phyloP scores from a whole-genome alignment of 2,888 invertebrate species.

The Sesia bembeciformis region DNA sequence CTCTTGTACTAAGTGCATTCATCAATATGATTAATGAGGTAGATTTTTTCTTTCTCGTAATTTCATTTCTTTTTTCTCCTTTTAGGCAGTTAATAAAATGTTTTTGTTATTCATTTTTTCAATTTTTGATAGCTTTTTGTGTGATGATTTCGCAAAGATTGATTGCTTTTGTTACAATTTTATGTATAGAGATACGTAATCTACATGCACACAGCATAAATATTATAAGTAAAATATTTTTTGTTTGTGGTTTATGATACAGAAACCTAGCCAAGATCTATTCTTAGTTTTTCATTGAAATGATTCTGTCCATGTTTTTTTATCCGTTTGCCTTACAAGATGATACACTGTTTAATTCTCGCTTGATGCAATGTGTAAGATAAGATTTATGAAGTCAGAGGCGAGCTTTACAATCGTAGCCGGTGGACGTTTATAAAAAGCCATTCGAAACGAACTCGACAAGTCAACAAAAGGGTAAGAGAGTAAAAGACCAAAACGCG shows the following conservation, averaged over 20 bases:
- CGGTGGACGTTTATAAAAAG: conserved; percentile 58
- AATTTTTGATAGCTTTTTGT: conserved; percentile 28
- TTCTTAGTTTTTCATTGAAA: conserved; percentile 3
- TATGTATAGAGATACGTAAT: no score
- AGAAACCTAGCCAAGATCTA: no score
- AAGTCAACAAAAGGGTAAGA: conserved; percentile 60
- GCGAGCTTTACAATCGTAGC: conserved; percentile 51
- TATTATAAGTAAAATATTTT: no score
- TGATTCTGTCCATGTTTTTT: conserved; percentile 25
- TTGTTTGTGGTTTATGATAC: no score
- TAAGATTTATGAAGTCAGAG: conserved; percentile 59
- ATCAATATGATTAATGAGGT: conserved; percentile 61
- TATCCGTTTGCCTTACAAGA: conserved; percentile 28
- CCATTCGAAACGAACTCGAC: conserved; percentile 54
- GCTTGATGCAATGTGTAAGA: conserved; percentile 52
- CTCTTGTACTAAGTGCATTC: conserved; percentile 44
- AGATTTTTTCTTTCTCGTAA: conserved; percentile 32
- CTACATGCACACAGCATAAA: no score
- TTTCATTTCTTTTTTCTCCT: conserved; percentile 35
- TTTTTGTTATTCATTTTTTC: conserved; percentile 27
- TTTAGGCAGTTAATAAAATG: conserved; percentile 4
- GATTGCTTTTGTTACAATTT: conserved; percentile 19
- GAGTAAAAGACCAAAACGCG: conserved; percentile 59
- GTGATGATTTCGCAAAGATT: conserved; percentile 39
- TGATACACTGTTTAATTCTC: conserved; percentile 34